phyloP scores from a whole-genome alignment of 1,140 invertebrate species.

The Leptopilina boulardi region DNA sequence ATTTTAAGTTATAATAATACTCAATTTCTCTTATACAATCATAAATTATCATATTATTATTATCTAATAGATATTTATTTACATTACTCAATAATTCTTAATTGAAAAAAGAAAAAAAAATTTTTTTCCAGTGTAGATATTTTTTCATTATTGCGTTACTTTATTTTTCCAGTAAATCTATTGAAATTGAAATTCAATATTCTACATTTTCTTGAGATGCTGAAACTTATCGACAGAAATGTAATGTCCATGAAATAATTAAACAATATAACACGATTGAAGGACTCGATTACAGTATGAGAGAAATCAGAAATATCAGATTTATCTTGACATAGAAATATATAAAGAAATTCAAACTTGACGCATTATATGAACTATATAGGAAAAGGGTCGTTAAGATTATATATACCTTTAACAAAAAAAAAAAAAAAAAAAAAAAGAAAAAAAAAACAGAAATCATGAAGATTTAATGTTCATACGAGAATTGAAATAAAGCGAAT shows the following conservation, averaged over 20 bases:
- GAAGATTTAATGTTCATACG: neutral
- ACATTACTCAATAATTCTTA: no score
- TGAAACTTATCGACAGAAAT: conserved; percentile 21
- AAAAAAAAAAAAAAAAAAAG: neutral
- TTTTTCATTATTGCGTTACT: neutral
- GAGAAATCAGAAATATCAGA: conserved; percentile 29
- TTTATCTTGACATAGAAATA: neutral
- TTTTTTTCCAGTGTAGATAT: no score
- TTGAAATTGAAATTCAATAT: neutral
- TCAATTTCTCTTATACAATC: no score
- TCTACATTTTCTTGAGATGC: neutral
- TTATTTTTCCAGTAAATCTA: neutral
- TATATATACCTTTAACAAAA: neutral
- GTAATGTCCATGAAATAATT: neutral
- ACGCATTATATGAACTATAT: neutral
- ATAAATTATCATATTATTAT: no score
- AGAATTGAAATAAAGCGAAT: neutral
- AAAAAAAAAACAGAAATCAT: neutral
- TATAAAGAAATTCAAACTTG: conserved; percentile 13
- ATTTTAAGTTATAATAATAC: no score
- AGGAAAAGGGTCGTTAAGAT: neutral
- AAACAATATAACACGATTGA: neutral
- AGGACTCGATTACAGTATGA: conserved; percentile 3
- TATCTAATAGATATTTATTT: no score
- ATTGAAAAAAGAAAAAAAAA: no score